Conservation (phyloP, 92 coral and sea anemone genomes). For the Scolanthus callimorphus region DNA sequence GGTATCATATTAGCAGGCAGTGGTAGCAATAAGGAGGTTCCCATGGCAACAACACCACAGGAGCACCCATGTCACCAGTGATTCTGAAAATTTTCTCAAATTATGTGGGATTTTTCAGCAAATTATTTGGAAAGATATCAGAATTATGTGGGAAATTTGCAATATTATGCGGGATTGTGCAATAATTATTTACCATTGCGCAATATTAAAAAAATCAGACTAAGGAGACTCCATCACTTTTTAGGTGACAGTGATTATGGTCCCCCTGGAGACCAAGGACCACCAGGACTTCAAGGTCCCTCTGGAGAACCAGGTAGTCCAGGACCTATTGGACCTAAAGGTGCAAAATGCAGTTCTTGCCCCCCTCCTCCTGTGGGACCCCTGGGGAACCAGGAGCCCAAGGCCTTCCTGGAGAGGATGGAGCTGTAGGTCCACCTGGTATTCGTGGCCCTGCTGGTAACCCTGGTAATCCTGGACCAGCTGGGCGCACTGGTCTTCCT, state of each 20-base stretch:
- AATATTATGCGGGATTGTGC: too few species aligned
- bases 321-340: constrained; percentile 63
- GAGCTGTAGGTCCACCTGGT: constrained; percentile 49
- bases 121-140: too few species aligned
- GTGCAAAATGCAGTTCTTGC: constrained; percentile 51
- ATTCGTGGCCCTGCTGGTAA: constrained; percentile 42
- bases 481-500: constrained; percentile 61
- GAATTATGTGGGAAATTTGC: too few species aligned
- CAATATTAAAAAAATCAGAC: too few species aligned
- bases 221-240: too few species aligned
- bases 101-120: too few species aligned
- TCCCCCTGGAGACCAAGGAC: constrained; percentile 51
- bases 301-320: constrained; percentile 56
- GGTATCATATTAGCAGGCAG: too few species aligned
- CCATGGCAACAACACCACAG: too few species aligned
- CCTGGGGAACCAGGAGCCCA: constrained; percentile 53
- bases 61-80: too few species aligned
- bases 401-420: constrained; percentile 73
- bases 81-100: too few species aligned
- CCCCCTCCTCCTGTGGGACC: constrained; percentile 49
- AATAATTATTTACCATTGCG: too few species aligned
- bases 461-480: constrained; percentile 44
- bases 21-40: too few species aligned
- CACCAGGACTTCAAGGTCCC: constrained; percentile 40
- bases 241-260: constrained; percentile 54